Evolutionary conservation across 2,888 invertebrate genomes (phyloP).

Genomic region (Malachius bipustulatus): DNA sequence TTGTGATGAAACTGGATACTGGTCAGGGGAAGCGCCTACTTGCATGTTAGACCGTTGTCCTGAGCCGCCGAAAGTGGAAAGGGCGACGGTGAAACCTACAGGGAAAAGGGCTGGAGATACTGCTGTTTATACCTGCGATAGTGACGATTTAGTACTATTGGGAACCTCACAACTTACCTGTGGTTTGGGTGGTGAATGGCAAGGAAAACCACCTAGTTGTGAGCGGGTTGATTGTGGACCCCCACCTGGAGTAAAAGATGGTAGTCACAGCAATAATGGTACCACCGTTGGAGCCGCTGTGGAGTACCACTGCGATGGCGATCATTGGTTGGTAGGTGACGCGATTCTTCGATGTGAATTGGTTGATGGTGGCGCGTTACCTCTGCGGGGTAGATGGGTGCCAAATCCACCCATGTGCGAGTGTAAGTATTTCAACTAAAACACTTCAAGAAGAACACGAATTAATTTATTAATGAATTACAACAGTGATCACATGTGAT

Average conservation of each 20-base stretch:
- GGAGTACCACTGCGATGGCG: conserved; percentile 67
- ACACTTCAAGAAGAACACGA: neutral
- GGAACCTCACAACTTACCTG: conserved; percentile 55
- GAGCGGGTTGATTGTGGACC: conserved; percentile 80
- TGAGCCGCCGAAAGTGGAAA: conserved; percentile 64
- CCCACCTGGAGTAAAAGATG: conserved; percentile 68
- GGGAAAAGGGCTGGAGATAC: conserved; percentile 71
- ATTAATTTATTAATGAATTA: conserved; percentile 12
- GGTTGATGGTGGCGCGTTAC: too few relatives aligned
- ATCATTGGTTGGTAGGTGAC: conserved; percentile 73
- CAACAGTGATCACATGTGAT: conserved; percentile 70
- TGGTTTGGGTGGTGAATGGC: conserved; percentile 78
- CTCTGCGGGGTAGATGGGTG: conserved; percentile 78
- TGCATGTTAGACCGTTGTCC: conserved; percentile 84
- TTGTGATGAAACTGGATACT: conserved; percentile 63
- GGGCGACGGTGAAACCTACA: conserved; percentile 56
- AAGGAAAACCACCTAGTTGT: conserved; percentile 66
- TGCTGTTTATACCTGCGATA: conserved; percentile 66
- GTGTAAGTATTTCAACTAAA: conserved; percentile 42
- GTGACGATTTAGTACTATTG: neutral
- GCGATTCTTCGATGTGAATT: conserved; percentile 56
- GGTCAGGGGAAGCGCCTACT: conserved; percentile 68
- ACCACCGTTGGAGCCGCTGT: conserved; percentile 71
- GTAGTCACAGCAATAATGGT: conserved; percentile 61
- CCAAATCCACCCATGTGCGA: conserved; percentile 77